These are phyloP conservation scores for Umimayanthus kanabou DNA, from an alignment of 92 coral and sea anemone species.

Conservation along the genomic window DNA sequence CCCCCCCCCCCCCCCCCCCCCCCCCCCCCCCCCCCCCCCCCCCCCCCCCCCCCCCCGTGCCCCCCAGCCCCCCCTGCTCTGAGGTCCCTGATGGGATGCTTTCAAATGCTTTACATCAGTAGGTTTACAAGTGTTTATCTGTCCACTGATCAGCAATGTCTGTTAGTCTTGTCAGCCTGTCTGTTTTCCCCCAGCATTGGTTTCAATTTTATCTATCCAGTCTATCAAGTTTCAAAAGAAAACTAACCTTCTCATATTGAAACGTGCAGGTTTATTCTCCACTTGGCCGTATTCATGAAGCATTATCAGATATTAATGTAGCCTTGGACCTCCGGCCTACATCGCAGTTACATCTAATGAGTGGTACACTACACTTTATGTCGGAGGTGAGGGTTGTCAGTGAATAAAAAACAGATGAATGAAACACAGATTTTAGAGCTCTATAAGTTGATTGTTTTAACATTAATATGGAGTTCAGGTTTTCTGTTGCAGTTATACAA, in stretches of 20 bases:
- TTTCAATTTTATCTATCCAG: too few species aligned
- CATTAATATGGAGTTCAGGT: neutral
- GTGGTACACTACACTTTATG: conserved; percentile 84
- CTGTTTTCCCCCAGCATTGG: neutral
- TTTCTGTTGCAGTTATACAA: too few species aligned
- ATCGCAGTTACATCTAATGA: conserved; percentile 77
- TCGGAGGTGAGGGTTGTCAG: conserved; percentile 66
- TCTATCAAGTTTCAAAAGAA: too few species aligned
- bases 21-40: too few species aligned
- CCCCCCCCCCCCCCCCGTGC: too few species aligned
- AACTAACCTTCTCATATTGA: too few species aligned
- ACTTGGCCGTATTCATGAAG: conserved; percentile 77
- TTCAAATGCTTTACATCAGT: too few species aligned
- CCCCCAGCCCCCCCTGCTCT: too few species aligned
- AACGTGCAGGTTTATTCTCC: conserved; percentile 74
- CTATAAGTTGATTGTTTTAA: neutral
- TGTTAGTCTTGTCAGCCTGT: neutral
- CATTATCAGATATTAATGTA: conserved; percentile 75
- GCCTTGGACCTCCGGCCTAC: conserved; percentile 80
- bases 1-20: too few species aligned
- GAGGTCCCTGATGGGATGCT: too few species aligned
- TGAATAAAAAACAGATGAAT: neutral
- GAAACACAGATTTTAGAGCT: neutral
- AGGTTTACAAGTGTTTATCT: too few species aligned
- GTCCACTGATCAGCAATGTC: too few species aligned